phyloP scores from a whole-genome alignment of 2,113 vertebrate species.

The Hemichromis elongatus region DNA sequence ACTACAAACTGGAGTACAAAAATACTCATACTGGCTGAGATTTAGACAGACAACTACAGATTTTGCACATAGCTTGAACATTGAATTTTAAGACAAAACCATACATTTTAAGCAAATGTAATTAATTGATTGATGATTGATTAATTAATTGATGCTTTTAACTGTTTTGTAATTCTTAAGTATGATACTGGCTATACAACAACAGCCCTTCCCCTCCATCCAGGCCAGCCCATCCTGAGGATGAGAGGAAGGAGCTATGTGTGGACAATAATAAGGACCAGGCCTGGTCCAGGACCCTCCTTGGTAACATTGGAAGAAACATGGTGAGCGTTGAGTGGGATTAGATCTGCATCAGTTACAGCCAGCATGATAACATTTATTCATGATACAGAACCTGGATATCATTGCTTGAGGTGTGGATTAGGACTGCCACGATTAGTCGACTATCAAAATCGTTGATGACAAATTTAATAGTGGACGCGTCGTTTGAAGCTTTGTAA shows the following conservation, averaged over 20 bases:
- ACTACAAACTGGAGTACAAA: not conserved
- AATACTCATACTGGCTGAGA: not conserved
- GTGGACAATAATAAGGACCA: not conserved
- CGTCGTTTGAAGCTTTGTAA: too few relatives aligned
- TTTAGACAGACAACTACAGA: not conserved
- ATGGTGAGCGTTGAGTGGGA: not conserved
- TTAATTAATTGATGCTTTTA: not conserved
- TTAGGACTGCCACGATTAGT: too few relatives aligned
- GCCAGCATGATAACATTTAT: fast-evolving
- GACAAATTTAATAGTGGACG: too few relatives aligned
- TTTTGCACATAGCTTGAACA: not conserved
- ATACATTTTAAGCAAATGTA: not conserved
- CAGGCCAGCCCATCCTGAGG: not conserved
- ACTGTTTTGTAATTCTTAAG: not conserved
- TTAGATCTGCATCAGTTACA: not conserved
- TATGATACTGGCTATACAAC: not conserved
- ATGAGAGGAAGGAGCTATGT: not conserved
- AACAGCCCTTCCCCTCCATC: not conserved
- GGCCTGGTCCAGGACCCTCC: not conserved
- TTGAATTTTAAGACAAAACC: not conserved
- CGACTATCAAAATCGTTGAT: too few relatives aligned
- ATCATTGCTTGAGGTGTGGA: not conserved
- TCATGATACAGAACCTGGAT: not conserved
- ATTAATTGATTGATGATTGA: too few relatives aligned
- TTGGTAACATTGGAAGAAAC: not conserved